A percentile compares a stretch with the other conserved stretches of the same genome.
Evolutionary conservation across 2,113 vertebrate species (phyloP).

Genomic region (Cervus canadensis): DNA sequence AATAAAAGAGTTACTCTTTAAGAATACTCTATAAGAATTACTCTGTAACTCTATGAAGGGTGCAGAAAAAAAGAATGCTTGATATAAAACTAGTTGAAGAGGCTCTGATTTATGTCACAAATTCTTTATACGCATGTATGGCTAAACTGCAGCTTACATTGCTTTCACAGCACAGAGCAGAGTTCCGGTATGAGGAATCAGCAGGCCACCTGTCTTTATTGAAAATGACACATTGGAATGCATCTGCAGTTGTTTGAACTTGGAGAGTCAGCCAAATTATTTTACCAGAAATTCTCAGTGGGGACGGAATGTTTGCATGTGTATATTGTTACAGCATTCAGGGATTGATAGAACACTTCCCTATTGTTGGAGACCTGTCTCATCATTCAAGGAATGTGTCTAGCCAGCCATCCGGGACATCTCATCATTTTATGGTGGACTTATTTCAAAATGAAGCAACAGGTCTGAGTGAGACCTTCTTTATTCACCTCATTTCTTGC

Average conservation of each 20-base stretch:
- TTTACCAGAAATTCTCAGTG: constrained; percentile 67
- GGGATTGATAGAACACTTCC: constrained; percentile 53
- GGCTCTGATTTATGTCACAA: constrained; percentile 56
- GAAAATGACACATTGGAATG: constrained; percentile 62
- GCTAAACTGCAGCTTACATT: background rate
- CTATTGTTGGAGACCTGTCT: constrained; percentile 55
- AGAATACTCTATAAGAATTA: constrained; percentile 12
- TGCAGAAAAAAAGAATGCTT: constrained; percentile 71
- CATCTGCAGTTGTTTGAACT: constrained; percentile 52
- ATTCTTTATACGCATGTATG: constrained; percentile 18
- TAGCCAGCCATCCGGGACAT: constrained; percentile 24
- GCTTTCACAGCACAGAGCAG: background rate
- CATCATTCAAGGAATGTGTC: constrained; percentile 59
- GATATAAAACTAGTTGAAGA: constrained; percentile 41
- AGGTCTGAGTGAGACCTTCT: background rate
- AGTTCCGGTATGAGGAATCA: constrained; percentile 45
- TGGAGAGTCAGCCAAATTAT: constrained; percentile 60
- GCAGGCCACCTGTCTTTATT: constrained; percentile 66
- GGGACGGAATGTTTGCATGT: constrained; percentile 55
- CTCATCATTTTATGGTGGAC: constrained; percentile 41
- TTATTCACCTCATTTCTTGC: constrained; percentile 4
- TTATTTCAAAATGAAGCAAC: constrained; percentile 40
- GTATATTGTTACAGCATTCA: constrained; percentile 53
- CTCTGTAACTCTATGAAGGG: constrained; percentile 51
- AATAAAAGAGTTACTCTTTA: constrained; percentile 35